These are phyloP conservation scores for Anagyrus pseudococci DNA, from an alignment of 2,888 invertebrate genomes.

Conservation along the genomic window DNA sequence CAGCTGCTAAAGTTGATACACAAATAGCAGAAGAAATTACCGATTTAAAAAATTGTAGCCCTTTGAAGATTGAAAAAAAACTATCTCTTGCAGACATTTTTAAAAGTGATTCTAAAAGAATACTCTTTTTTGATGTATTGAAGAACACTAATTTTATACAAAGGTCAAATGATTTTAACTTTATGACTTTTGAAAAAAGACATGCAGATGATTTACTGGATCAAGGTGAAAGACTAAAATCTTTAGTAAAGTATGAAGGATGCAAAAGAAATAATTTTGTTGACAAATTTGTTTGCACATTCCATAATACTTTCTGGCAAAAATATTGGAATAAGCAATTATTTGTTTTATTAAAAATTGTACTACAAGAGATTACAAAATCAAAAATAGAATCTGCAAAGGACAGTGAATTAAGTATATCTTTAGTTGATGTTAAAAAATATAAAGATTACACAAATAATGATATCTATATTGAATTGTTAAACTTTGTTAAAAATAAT, in stretches of 20 bases:
- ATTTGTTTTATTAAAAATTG: conserved; percentile 1
- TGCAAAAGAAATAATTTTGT: conserved; percentile 5
- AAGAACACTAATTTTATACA: background rate
- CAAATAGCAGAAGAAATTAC: background rate
- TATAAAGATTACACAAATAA: background rate
- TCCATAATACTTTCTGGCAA: conserved; percentile 8
- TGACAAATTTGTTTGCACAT: background rate
- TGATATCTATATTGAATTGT: background rate
- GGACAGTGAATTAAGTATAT: background rate
- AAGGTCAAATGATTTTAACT: background rate
- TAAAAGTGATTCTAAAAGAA: conserved; percentile 5
- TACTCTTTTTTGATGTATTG: conserved; percentile 12
- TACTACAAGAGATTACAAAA: background rate
- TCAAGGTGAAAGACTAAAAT: background rate
- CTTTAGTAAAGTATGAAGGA: background rate
- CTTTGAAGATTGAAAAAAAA: background rate
- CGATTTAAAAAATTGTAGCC: background rate
- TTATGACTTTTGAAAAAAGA: background rate
- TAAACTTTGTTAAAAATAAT: conserved; percentile 6
- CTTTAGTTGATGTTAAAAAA: background rate
- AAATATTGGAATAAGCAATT: conserved; percentile 7
- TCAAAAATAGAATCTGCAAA: background rate
- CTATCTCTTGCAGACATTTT: conserved; percentile 7
- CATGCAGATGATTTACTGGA: background rate
- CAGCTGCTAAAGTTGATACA: background rate